Evolutionary conservation across 2,113 vertebrate genomes (phyloP).

Genomic region (Serinus canaria): DNA sequence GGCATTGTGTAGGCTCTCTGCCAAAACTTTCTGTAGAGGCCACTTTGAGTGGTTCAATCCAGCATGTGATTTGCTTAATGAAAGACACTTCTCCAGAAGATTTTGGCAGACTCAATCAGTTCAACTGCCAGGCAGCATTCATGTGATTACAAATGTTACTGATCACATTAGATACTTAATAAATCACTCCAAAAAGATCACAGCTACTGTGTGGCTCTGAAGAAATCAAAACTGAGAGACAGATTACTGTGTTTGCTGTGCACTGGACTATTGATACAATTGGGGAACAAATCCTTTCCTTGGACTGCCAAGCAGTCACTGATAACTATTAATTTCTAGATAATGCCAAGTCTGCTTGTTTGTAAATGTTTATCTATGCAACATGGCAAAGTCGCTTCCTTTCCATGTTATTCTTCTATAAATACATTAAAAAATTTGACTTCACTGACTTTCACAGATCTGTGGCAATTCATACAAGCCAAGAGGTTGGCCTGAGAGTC

Average conservation of each 20-base stretch:
- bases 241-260: constrained; percentile 8
- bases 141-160: constrained; percentile 43
- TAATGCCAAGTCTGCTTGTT: neutral
- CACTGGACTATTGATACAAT: neutral
- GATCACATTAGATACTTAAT: constrained; percentile 44
- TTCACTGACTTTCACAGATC: neutral
- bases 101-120: constrained; percentile 18
- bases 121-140: constrained; percentile 52
- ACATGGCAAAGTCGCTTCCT: neutral
- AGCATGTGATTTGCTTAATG: constrained; percentile 60
- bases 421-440: neutral
- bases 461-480: neutral
- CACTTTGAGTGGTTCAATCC: constrained; percentile 18
- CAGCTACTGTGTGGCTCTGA: constrained; percentile 19
- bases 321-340: constrained; percentile 30
- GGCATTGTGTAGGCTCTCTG: neutral
- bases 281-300: neutral
- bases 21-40: constrained; percentile 24
- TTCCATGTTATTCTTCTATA: neutral
- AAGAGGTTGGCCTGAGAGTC: neutral
- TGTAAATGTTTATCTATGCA: constrained; percentile 9
- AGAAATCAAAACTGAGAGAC: neutral
- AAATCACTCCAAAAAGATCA: constrained; percentile 37
- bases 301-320: neutral
- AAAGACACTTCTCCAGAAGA: constrained; percentile 51